These are phyloP conservation scores for Virgularia gustaviana DNA, from an alignment of 92 coral and sea anemone genomes.

Conservation along the genomic window DNA sequence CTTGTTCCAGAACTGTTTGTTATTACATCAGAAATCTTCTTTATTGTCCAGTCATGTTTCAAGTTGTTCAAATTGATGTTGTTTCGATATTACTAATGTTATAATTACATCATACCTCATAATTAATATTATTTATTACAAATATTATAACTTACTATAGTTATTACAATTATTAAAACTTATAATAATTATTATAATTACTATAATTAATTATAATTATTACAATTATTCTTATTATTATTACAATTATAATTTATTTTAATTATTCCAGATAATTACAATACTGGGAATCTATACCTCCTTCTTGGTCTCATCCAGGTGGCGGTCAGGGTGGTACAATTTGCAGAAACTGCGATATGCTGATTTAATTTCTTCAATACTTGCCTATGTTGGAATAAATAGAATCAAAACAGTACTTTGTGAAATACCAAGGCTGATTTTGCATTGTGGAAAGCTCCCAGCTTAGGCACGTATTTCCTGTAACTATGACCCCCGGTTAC, in stretches of 20 bases:
- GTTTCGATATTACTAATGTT: too few species aligned
- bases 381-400: conserved; percentile 85
- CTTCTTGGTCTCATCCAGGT: conserved; percentile 72
- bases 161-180: too few species aligned
- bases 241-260: neutral
- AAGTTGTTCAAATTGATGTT: too few species aligned
- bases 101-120: too few species aligned
- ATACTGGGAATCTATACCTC: conserved; percentile 65
- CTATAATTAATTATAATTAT: neutral
- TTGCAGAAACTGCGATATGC: conserved; percentile 92
- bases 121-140: too few species aligned
- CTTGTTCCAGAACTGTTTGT: too few species aligned
- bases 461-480: neutral
- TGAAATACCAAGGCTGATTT: neutral
- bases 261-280: neutral
- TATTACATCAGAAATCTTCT: too few species aligned
- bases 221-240: too few species aligned
- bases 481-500: too few species aligned
- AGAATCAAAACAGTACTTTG: neutral
- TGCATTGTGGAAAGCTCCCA: neutral
- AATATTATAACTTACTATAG: too few species aligned
- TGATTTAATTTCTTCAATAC: conserved; percentile 74
- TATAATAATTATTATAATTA: neutral
- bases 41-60: too few species aligned
- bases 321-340: conserved; percentile 89